Conservation (phyloP, 1,140 invertebrate species). For the Caenorhabditis brenneri region DNA sequence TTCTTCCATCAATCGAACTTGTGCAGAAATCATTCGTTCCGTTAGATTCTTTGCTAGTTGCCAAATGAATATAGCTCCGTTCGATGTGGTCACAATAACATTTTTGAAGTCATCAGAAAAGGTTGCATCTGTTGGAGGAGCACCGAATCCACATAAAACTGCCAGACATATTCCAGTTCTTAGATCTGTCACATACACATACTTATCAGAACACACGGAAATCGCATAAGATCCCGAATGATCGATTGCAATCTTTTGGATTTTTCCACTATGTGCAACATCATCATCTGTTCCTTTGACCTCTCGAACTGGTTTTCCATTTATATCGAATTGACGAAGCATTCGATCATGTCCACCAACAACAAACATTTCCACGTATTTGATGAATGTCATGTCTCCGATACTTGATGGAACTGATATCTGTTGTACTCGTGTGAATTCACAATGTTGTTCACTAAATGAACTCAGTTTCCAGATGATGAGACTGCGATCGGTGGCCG, state of each 20-base stretch:
- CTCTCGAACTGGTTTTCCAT: slow-evolving; percentile 7
- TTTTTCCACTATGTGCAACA: slow-evolving; percentile 34
- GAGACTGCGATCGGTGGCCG: not conserved
- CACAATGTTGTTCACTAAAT: slow-evolving; percentile 9
- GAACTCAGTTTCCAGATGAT: slow-evolving; percentile 30
- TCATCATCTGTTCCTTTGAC: slow-evolving; percentile 30
- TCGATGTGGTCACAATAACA: slow-evolving; percentile 3
- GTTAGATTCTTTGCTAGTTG: slow-evolving; percentile 35
- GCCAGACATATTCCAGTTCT: not conserved
- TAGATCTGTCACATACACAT: not conserved
- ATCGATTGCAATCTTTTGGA: not conserved
- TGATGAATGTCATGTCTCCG: slow-evolving; percentile 17
- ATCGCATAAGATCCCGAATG: slow-evolving; percentile 24
- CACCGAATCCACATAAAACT: slow-evolving; percentile 7
- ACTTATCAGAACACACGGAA: slow-evolving; percentile 13
- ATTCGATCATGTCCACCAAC: slow-evolving; percentile 6
- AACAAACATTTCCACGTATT: slow-evolving; percentile 3
- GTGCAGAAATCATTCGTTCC: slow-evolving; percentile 31
- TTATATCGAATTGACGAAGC: slow-evolving; percentile 13
- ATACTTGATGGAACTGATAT: not conserved
- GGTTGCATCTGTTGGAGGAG: slow-evolving; percentile 4
- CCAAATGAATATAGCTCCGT: slow-evolving; percentile 27
- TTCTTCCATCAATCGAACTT: slow-evolving; percentile 30
- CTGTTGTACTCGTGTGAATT: not conserved
- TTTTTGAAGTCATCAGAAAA: slow-evolving; percentile 33